These are phyloP conservation scores for Pygocentrus nattereri DNA, from an alignment of 2,797 vertebrate species.

Conservation along the genomic window DNA sequence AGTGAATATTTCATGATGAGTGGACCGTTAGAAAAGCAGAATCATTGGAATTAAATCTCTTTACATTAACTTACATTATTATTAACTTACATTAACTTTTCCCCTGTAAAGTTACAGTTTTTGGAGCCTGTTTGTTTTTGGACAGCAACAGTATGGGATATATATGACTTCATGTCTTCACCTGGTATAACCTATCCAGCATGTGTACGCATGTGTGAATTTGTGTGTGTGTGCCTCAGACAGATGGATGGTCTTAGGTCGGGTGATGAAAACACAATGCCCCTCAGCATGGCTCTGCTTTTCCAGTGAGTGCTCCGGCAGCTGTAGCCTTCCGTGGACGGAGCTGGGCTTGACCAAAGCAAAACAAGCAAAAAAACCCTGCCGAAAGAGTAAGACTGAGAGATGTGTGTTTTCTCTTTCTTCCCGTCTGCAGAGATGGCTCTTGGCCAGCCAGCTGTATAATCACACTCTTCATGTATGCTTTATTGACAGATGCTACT, in stretches of 20 bases:
- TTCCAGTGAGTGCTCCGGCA: slow-evolving; percentile 68
- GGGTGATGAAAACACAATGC: slow-evolving; percentile 69
- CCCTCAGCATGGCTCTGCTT: slow-evolving; percentile 73
- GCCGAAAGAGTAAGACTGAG: slow-evolving; percentile 49
- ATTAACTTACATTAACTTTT: too few species aligned
- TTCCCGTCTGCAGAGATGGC: slow-evolving; percentile 62
- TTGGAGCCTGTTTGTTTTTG: too few species aligned
- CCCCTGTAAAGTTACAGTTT: too few species aligned
- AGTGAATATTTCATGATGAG: too few species aligned
- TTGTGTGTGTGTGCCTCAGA: slow-evolving; percentile 56
- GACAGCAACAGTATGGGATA: not conserved
- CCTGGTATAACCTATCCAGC: not conserved
- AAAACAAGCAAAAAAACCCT: slow-evolving; percentile 75
- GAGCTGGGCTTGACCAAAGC: slow-evolving; percentile 72
- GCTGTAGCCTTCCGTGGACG: slow-evolving; percentile 69
- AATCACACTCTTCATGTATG: slow-evolving; percentile 77
- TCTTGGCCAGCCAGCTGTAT: slow-evolving; percentile 77
- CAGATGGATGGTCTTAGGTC: slow-evolving; percentile 44
- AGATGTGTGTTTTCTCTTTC: slow-evolving; percentile 29
- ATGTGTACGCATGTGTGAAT: slow-evolving; percentile 58
- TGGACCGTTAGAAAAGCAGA: too few species aligned
- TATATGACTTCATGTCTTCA: not conserved
- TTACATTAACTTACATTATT: too few species aligned
- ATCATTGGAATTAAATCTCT: too few species aligned
- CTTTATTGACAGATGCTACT: slow-evolving; percentile 83